These are phyloP conservation scores for Pogoniulus pusillus DNA, from an alignment of 2,797 vertebrate genomes.

Conservation along the genomic window DNA sequence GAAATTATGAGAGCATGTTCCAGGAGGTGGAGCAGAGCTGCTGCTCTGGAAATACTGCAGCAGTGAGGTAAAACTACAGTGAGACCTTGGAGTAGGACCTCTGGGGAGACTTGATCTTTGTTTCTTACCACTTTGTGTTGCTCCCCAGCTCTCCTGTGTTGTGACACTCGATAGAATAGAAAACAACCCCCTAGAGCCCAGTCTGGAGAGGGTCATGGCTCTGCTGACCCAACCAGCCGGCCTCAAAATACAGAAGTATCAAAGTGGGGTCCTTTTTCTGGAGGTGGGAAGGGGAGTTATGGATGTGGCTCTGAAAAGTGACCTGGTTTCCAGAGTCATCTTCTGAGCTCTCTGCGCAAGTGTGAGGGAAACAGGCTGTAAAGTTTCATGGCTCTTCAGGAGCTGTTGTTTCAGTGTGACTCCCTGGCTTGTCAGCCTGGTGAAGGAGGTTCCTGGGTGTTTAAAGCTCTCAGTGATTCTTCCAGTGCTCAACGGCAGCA, in stretches of 20 bases:
- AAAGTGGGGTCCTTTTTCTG: not conserved
- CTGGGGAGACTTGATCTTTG: not conserved
- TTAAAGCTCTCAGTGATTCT: not conserved
- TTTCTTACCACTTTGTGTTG: not conserved
- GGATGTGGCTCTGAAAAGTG: not conserved
- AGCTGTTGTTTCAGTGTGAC: not conserved
- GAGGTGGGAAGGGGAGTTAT: not conserved
- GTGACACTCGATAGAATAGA: accelerated
- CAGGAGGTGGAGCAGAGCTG: not conserved
- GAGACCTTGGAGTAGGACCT: not conserved
- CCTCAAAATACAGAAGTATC: not conserved
- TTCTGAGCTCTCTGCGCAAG: not conserved
- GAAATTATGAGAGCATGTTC: not conserved
- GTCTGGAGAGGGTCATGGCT: not conserved
- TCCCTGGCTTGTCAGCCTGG: not conserved
- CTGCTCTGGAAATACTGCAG: not conserved
- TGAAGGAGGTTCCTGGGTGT: not conserved
- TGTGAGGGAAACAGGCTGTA: not conserved
- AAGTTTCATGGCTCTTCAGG: not conserved
- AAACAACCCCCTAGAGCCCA: not conserved
- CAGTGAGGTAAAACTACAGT: not conserved
- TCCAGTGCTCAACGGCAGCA: not conserved
- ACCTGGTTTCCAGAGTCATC: not conserved
- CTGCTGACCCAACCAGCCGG: not conserved
- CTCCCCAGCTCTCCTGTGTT: accelerated